phyloP scores from a whole-genome alignment of 2,113 vertebrate species.

The Pungitius pungitius region DNA sequence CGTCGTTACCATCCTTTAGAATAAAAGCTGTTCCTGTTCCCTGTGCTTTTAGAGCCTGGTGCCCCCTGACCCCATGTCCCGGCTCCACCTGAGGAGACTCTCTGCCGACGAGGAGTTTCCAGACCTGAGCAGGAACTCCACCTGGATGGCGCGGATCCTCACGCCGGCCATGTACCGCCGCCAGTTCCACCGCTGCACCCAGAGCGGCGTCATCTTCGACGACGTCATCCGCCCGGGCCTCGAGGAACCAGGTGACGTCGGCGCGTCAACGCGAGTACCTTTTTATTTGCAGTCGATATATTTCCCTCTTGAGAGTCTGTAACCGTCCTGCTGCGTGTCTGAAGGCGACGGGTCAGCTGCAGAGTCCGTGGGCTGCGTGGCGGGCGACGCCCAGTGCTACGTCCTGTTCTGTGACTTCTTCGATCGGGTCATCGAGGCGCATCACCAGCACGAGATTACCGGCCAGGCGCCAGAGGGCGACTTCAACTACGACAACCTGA shows the following conservation, averaged over 20 bases:
- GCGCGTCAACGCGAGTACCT: neutral
- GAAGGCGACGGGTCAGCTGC: slow-evolving; percentile 25
- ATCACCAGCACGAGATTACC: slow-evolving; percentile 71
- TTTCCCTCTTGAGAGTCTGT: neutral
- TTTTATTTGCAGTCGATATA: neutral
- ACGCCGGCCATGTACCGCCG: slow-evolving; percentile 74
- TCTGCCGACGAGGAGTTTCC: slow-evolving; percentile 80
- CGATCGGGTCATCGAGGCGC: slow-evolving; percentile 77
- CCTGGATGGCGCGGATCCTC: slow-evolving; percentile 77
- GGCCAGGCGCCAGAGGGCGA: slow-evolving; percentile 68
- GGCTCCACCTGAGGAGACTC: slow-evolving; percentile 68
- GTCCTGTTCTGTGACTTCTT: slow-evolving; percentile 81
- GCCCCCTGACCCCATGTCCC: slow-evolving; percentile 72
- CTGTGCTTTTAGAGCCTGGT: slow-evolving; percentile 58
- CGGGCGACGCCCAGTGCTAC: slow-evolving; percentile 79
- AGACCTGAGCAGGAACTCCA: slow-evolving; percentile 70
- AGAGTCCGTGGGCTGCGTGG: slow-evolving; percentile 70
- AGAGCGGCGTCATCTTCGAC: slow-evolving; percentile 79
- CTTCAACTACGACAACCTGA: slow-evolving; percentile 78
- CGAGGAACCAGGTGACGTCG: slow-evolving; percentile 74
- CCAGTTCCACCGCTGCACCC: slow-evolving; percentile 77
- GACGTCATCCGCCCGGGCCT: slow-evolving; percentile 80
- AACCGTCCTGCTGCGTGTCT: neutral
- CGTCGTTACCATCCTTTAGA: neutral
- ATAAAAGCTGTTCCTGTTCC: neutral